Conservation (phyloP, 2,797 vertebrate species). For the Limosa lapponica region DNA sequence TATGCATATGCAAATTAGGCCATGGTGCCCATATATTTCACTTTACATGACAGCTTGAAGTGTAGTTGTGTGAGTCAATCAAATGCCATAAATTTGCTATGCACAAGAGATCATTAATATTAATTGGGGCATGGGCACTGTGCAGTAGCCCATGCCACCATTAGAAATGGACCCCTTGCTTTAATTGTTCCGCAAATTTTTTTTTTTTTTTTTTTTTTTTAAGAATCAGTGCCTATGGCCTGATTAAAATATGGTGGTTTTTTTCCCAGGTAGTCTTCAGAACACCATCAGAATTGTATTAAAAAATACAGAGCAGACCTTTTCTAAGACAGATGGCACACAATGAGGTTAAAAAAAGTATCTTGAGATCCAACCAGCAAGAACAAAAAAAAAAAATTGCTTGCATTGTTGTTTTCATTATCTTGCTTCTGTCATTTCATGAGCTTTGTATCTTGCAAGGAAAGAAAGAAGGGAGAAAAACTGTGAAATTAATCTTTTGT, state of each 20-base stretch:
- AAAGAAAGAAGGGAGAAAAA: slow-evolving; percentile 94
- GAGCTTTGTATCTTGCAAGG: slow-evolving; percentile 96
- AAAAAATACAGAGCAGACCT: slow-evolving; percentile 83
- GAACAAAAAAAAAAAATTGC: slow-evolving; percentile 90
- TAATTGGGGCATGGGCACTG: slow-evolving; percentile 79
- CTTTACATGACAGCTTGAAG: slow-evolving; percentile 78
- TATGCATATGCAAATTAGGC: slow-evolving; percentile 80
- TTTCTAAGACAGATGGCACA: slow-evolving; percentile 86
- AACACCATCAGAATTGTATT: slow-evolving; percentile 76
- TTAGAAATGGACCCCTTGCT: slow-evolving; percentile 72
- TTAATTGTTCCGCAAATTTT: slow-evolving; percentile 68
- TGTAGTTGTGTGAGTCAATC: slow-evolving; percentile 81
- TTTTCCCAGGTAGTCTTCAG: slow-evolving; percentile 69
- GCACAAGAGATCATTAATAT: slow-evolving; percentile 81
- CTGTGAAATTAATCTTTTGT: slow-evolving; percentile 99
- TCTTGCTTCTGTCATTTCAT: slow-evolving; percentile 97
- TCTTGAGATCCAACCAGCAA: slow-evolving; percentile 89
- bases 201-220: neutral
- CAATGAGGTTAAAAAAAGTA: slow-evolving; percentile 87
- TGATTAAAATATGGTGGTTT: slow-evolving; percentile 73
- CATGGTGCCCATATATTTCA: slow-evolving; percentile 74
- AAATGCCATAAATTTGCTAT: slow-evolving; percentile 80
- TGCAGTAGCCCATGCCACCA: slow-evolving; percentile 77
- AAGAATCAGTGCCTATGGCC: slow-evolving; percentile 51
- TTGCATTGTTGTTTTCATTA: slow-evolving; percentile 99